phyloP scores from a whole-genome alignment of 2,888 invertebrate species.

The Abscondita cerata region DNA sequence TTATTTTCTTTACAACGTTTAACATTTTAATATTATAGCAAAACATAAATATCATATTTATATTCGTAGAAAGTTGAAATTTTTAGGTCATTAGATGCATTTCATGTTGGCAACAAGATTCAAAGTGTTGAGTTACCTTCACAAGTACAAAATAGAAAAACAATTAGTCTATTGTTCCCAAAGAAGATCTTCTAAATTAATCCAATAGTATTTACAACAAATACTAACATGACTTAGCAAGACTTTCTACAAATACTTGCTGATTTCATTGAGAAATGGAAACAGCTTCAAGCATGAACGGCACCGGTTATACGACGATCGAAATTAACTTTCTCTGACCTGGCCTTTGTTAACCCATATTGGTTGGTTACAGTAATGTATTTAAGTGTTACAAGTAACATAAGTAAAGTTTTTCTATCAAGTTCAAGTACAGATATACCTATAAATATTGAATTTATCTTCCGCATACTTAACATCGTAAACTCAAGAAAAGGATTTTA shows the following conservation, averaged over 20 bases:
- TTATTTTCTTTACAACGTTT: too few relatives aligned
- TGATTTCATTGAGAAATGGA: not conserved
- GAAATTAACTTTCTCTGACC: slow-evolving; percentile 36
- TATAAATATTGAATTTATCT: slow-evolving; percentile 7
- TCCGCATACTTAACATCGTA: slow-evolving; percentile 9
- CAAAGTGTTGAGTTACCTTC: too few relatives aligned
- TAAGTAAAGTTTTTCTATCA: not conserved
- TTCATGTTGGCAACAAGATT: too few relatives aligned
- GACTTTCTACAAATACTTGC: slow-evolving; percentile 11
- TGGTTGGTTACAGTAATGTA: slow-evolving; percentile 23
- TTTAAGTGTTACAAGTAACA: slow-evolving; percentile 30
- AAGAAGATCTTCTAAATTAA: too few relatives aligned
- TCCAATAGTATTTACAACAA: not conserved
- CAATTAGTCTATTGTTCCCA: too few relatives aligned
- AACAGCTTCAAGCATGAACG: slow-evolving; percentile 21
- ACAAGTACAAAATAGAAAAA: too few relatives aligned
- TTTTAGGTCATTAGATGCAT: too few relatives aligned
- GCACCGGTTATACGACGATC: slow-evolving; percentile 30
- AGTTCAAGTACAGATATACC: slow-evolving; percentile 17
- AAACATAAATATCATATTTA: too few relatives aligned
- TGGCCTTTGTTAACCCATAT: slow-evolving; percentile 32
- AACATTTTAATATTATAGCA: too few relatives aligned
- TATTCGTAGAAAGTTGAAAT: too few relatives aligned
- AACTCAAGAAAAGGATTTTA: not conserved
- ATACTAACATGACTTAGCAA: not conserved